These are phyloP conservation scores for Agonopterix heracliana DNA, from an alignment of 2,888 invertebrate genomes.

Conservation along the genomic window DNA sequence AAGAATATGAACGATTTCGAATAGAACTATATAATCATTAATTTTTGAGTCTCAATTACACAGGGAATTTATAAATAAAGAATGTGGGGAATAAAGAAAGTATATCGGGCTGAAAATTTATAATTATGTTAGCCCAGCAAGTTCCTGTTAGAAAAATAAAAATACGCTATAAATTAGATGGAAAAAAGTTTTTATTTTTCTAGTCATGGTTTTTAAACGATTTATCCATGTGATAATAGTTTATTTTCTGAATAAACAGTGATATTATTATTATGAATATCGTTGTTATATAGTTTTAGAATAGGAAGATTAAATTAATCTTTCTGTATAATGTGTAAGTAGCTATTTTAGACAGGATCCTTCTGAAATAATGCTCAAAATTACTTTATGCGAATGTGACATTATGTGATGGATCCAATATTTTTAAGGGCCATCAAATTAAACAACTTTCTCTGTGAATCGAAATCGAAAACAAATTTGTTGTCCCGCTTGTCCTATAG, in stretches of 20 bases:
- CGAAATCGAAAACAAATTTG: too few species aligned
- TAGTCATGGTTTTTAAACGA: conserved; percentile 1
- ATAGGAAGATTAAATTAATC: conserved; percentile 9
- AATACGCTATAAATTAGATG: background rate
- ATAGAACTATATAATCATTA: background rate
- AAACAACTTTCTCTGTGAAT: too few species aligned
- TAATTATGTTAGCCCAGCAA: background rate
- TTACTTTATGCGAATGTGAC: too few species aligned
- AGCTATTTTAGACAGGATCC: too few species aligned
- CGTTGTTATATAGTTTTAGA: conserved; percentile 10
- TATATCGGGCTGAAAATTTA: background rate
- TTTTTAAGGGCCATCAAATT: too few species aligned
- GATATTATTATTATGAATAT: conserved; percentile 29
- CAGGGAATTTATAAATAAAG: background rate
- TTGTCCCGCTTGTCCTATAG: too few species aligned
- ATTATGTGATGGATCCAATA: too few species aligned
- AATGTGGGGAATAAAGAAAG: background rate
- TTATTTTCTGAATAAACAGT: conserved; percentile 19
- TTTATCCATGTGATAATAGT: conserved; percentile 29
- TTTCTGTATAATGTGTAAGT: background rate
- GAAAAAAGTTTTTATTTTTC: background rate
- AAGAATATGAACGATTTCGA: background rate
- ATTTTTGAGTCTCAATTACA: background rate
- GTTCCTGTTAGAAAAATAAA: background rate
- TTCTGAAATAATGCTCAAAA: too few species aligned